These are phyloP conservation scores for Ptychadena robeensis DNA, from an alignment of 2,797 vertebrate species.

Conservation along the genomic window DNA sequence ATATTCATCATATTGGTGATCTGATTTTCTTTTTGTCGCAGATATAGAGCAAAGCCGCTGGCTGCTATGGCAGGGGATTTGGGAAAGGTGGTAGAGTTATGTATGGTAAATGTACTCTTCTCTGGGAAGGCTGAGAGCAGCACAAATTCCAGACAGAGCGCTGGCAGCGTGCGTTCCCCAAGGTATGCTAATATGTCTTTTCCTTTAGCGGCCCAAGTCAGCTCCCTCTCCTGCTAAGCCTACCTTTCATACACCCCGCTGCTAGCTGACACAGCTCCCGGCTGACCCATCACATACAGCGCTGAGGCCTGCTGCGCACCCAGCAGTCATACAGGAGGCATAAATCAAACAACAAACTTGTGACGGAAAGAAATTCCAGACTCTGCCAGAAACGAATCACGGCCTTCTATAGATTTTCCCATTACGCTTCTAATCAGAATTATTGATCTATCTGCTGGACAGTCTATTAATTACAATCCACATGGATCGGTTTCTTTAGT, in stretches of 20 bases:
- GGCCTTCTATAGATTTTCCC: slow-evolving; percentile 51
- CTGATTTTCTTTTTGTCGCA: neutral
- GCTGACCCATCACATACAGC: slow-evolving; percentile 21
- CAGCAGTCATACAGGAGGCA: neutral
- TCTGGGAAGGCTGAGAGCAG: slow-evolving; percentile 29
- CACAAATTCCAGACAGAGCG: slow-evolving; percentile 1
- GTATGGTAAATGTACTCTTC: slow-evolving; percentile 2
- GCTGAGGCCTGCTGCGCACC: slow-evolving; percentile 6
- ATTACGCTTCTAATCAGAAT: slow-evolving; percentile 58
- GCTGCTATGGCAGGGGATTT: neutral
- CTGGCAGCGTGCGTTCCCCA: neutral
- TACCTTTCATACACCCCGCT: slow-evolving; percentile 3
- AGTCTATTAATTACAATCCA: slow-evolving; percentile 55
- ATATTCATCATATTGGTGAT: neutral
- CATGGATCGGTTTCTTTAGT: slow-evolving; percentile 38
- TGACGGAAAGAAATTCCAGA: slow-evolving; percentile 4
- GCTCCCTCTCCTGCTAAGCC: slow-evolving; percentile 5
- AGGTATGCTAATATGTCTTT: slow-evolving; percentile 2
- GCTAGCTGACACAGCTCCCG: slow-evolving; percentile 43
- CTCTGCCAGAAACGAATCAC: slow-evolving; percentile 52
- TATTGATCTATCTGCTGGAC: slow-evolving; percentile 49
- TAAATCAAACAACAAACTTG: slow-evolving; percentile 41
- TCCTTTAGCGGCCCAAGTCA: slow-evolving; percentile 8
- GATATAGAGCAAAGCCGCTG: neutral
- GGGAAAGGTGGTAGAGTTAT: neutral